Evolutionary conservation across 2,888 invertebrate species (phyloP).

Genomic region (Nezara viridula): DNA sequence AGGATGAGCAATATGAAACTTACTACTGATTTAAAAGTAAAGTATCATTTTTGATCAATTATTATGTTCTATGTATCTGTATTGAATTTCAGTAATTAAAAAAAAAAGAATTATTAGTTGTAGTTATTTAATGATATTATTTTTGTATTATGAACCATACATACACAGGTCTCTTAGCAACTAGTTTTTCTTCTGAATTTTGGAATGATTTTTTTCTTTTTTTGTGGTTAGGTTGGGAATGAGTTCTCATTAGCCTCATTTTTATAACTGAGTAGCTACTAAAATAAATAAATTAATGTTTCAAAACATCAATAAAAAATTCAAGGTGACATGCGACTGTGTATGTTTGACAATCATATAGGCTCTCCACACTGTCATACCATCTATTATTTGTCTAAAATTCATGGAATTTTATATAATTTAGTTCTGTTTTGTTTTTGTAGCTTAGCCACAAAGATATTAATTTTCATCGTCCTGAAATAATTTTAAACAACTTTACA

Average conservation of each 20-base stretch:
- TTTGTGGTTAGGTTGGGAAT: background rate
- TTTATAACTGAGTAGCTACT: background rate
- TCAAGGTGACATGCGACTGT: background rate
- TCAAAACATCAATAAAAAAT: background rate
- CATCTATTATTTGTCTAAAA: background rate
- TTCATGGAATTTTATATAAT: background rate
- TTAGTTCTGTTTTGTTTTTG: background rate
- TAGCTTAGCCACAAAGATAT: constrained; percentile 82
- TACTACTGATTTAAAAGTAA: constrained; percentile 83
- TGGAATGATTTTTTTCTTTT: background rate
- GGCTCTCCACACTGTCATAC: background rate
- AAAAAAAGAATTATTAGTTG: too few species aligned
- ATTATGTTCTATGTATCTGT: background rate
- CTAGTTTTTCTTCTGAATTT: background rate
- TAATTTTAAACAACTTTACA: constrained; percentile 95
- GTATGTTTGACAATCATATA: background rate
- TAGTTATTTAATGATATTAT: too few species aligned
- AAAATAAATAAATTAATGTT: background rate
- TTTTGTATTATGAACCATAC: background rate
- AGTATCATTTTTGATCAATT: constrained; percentile 24
- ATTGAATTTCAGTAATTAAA: background rate
- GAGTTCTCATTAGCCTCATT: background rate
- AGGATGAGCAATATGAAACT: constrained; percentile 92
- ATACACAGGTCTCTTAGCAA: background rate
- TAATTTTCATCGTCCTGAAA: constrained; percentile 91